A percentile compares a stretch with the other conserved stretches of the same genome.
These are phyloP conservation scores for Cheilosia soror DNA, from an alignment of 2,888 invertebrate species.

Conservation along the genomic window DNA sequence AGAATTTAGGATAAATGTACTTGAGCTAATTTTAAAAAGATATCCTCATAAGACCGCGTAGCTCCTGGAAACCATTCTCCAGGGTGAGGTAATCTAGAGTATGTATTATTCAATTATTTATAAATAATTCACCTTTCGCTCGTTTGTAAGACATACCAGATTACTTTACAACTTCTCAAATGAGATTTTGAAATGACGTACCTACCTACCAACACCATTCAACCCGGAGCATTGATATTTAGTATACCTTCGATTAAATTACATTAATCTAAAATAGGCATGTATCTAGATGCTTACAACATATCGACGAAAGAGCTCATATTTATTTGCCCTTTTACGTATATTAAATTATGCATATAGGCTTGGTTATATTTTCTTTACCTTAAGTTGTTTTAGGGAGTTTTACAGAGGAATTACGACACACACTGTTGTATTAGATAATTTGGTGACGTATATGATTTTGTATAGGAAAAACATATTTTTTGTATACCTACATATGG, in stretches of 20 bases:
- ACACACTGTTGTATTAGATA: background rate
- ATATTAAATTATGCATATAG: slow-evolving; percentile 13
- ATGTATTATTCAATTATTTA: background rate
- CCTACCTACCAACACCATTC: background rate
- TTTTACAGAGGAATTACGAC: background rate
- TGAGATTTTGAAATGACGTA: background rate
- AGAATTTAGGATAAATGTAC: background rate
- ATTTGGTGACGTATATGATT: background rate
- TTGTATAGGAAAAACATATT: too few relatives aligned
- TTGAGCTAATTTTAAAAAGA: background rate
- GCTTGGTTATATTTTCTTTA: background rate
- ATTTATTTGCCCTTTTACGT: background rate
- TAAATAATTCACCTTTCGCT: background rate
- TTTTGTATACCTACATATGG: too few relatives aligned
- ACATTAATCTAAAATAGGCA: slow-evolving; percentile 15
- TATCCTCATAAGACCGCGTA: background rate
- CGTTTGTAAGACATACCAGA: background rate
- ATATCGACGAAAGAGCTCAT: background rate
- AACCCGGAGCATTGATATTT: background rate
- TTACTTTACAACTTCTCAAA: background rate
- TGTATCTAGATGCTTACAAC: background rate
- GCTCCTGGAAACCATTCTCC: background rate
- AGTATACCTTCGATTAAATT: slow-evolving; percentile 10
- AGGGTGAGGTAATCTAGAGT: background rate
- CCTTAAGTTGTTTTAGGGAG: background rate